Percentiles rank a stretch among this genome's conserved stretches.
These are phyloP conservation scores for Fratercula arctica DNA, from an alignment of 2,797 vertebrate species.

Conservation along the genomic window DNA sequence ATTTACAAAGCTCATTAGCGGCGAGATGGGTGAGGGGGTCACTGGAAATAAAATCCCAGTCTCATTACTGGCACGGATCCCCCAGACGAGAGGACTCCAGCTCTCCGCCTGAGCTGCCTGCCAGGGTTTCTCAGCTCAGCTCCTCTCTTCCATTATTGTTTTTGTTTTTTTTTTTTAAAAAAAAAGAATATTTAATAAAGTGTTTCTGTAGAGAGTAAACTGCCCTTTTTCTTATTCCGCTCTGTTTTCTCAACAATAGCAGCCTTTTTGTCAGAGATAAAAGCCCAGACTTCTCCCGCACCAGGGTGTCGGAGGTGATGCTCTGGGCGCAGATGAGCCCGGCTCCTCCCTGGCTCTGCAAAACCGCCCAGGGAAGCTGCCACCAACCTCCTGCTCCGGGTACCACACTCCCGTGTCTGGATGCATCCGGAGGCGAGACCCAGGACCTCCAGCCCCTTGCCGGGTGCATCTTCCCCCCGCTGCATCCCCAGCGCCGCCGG, in stretches of 20 bases:
- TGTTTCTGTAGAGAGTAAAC: constrained; percentile 38
- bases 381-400: fast-evolving
- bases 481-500: background rate
- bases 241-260: constrained; percentile 11
- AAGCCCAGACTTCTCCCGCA: background rate
- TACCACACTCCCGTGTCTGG: background rate
- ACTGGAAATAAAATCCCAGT: background rate
- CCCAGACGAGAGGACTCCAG: background rate
- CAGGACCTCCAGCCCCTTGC: fast-evolving
- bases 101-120: background rate
- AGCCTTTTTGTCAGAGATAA: background rate
- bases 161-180: background rate
- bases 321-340: background rate
- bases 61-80: background rate
- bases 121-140: background rate
- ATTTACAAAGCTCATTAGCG: constrained; percentile 17
- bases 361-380: background rate
- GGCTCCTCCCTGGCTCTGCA: background rate
- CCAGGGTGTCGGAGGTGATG: background rate
- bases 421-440: fast-evolving
- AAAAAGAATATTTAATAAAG: constrained; percentile 21
- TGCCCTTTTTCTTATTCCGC: constrained; percentile 6
- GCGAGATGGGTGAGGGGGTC: background rate
- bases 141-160: background rate
- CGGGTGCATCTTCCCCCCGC: background rate